phyloP scores from a whole-genome alignment of 2,888 invertebrate genomes.

The Habrosyne pyritoides region DNA sequence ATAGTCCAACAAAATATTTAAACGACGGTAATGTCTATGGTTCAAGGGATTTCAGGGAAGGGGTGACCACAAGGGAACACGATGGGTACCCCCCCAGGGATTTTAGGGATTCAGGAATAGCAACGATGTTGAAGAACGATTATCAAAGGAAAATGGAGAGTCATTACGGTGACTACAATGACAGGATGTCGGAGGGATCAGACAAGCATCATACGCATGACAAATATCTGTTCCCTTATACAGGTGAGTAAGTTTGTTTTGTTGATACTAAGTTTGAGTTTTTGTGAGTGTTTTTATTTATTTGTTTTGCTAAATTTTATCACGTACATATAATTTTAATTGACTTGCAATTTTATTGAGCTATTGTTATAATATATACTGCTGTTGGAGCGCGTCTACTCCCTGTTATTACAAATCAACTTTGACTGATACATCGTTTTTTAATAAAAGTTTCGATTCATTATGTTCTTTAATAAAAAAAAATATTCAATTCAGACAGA shows the following conservation, averaged over 20 bases:
- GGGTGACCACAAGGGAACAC: conserved; percentile 68
- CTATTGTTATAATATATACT: too few relatives aligned
- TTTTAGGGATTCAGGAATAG: conserved; percentile 76
- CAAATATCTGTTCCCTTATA: conserved; percentile 93
- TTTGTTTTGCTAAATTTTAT: conserved; percentile 13
- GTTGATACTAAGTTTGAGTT: conserved; percentile 33
- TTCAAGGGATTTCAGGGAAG: conserved; percentile 68
- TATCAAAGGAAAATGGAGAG: conserved; percentile 79
- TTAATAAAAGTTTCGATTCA: too few relatives aligned
- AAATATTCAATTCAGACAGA: too few relatives aligned
- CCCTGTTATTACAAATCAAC: too few relatives aligned
- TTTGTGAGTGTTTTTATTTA: conserved; percentile 12
- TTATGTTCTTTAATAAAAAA: too few relatives aligned
- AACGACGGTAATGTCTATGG: conserved; percentile 70
- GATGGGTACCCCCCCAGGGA: conserved; percentile 74
- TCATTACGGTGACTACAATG: conserved; percentile 82
- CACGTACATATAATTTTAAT: too few relatives aligned
- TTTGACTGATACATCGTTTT: too few relatives aligned
- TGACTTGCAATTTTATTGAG: too few relatives aligned
- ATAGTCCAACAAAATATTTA: conserved; percentile 76
- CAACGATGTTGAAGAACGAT: conserved; percentile 80
- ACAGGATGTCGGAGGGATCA: conserved; percentile 87
- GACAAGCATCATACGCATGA: conserved; percentile 89
- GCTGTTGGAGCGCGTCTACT: too few relatives aligned
- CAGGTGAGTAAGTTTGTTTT: conserved; percentile 78